Percentiles rank a stretch among this genome's conserved stretches.
Evolutionary conservation across 2,888 invertebrate species (phyloP).

Genomic region (Crematogaster levior): DNA sequence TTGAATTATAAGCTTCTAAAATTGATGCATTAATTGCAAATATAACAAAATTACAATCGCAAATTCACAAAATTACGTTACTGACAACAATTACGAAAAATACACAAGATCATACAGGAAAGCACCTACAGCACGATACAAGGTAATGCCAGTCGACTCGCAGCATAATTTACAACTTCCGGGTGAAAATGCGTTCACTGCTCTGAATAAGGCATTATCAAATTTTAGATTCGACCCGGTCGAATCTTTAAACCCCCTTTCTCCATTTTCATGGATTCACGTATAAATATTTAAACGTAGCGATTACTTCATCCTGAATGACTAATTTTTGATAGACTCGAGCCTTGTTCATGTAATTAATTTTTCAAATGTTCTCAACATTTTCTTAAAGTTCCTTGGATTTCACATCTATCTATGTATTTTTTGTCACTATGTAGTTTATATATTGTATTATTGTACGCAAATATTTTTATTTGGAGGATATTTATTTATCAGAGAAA

Average conservation of each 20-base stretch:
- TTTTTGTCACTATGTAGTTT: not conserved
- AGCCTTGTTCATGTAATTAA: not conserved
- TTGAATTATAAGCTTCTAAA: too few species aligned
- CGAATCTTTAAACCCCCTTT: slow-evolving; percentile 65
- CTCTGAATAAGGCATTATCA: slow-evolving; percentile 84
- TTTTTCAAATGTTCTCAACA: not conserved
- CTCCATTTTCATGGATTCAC: slow-evolving; percentile 40
- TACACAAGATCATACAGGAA: slow-evolving; percentile 75
- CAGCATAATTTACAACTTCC: slow-evolving; percentile 83
- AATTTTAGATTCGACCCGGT: slow-evolving; percentile 84
- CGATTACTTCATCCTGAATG: slow-evolving; percentile 75
- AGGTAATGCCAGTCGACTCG: slow-evolving; percentile 71
- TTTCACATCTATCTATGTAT: not conserved
- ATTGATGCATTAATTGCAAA: too few species aligned
- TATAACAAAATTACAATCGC: too few species aligned
- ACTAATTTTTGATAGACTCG: slow-evolving; percentile 56
- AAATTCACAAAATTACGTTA: not conserved
- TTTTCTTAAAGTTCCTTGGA: not conserved
- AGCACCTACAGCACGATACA: slow-evolving; percentile 75
- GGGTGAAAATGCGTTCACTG: slow-evolving; percentile 80
- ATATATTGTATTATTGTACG: not conserved
- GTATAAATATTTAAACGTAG: slow-evolving; percentile 82
- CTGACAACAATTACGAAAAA: slow-evolving; percentile 48
- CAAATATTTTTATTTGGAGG: not conserved
- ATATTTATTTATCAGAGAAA: not conserved